Evolutionary conservation across 2,888 invertebrate genomes (phyloP).

Genomic region (Apoda limacodes): DNA sequence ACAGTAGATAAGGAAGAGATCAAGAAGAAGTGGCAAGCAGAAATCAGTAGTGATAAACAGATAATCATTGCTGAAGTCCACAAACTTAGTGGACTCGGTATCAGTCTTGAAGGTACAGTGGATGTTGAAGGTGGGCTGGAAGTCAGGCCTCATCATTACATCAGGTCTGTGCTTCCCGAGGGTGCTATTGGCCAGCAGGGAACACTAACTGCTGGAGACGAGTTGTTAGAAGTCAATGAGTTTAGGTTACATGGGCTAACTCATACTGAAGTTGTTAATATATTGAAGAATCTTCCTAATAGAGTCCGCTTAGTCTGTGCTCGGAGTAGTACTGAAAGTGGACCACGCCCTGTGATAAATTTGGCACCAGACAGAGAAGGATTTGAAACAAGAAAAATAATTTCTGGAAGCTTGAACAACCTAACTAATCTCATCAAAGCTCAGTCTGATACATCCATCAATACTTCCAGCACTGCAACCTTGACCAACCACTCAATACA

Average conservation of each 20-base stretch:
- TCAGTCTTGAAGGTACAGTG: conserved; percentile 97
- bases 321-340: conserved; percentile 75
- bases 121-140: conserved; percentile 98
- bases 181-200: conserved; percentile 97
- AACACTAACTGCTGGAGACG: conserved; percentile 93
- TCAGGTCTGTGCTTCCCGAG: conserved; percentile 94
- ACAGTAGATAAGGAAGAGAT: conserved; percentile 71
- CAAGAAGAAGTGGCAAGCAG: conserved; percentile 81
- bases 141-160: conserved; percentile 98
- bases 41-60: conserved; percentile 85
- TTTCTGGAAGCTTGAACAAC: conserved; percentile 89
- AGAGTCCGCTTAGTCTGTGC: conserved; percentile 94
- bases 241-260: conserved; percentile 90
- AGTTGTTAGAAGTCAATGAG: conserved; percentile 96
- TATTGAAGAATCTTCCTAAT: conserved; percentile 91
- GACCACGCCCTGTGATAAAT: conserved; percentile 78
- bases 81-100: conserved; percentile 94
- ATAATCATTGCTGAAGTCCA: conserved; percentile 93
- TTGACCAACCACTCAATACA: conserved; percentile 76
- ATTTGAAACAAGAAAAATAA: conserved; percentile 83
- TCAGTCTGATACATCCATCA: conserved; percentile 93
- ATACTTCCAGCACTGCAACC: conserved; percentile 87
- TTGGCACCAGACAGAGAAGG: conserved; percentile 83
- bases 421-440: conserved; percentile 88
- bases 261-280: conserved; percentile 96